Percentiles rank a stretch among this genome's conserved stretches.
These are phyloP conservation scores for Loripinus fragilis DNA, from an alignment of 2,888 invertebrate genomes.

Conservation along the genomic window DNA sequence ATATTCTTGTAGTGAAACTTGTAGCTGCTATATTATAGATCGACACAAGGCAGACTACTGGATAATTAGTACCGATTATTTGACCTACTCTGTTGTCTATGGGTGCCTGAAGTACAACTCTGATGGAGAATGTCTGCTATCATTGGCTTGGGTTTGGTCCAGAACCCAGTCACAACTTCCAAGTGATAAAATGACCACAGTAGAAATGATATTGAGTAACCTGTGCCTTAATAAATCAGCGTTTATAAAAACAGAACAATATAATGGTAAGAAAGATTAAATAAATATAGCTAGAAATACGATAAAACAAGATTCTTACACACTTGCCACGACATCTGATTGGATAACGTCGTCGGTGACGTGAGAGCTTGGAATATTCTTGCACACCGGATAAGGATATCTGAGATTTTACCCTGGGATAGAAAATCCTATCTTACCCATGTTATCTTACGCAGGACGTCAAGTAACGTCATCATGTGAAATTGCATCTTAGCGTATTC, in stretches of 20 bases:
- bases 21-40: neutral
- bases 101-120: neutral
- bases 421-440: no score
- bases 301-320: no score
- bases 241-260: constrained; percentile 1
- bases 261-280: neutral
- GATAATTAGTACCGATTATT: constrained; percentile 21
- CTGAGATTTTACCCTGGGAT: no score
- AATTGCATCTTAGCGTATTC: no score
- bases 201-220: neutral
- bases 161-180: neutral
- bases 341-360: no score
- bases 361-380: no score
- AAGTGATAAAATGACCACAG: neutral
- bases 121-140: neutral
- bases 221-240: neutral
- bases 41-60: neutral
- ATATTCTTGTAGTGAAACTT: no score
- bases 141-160: constrained; percentile 7
- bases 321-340: no score
- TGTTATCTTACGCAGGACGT: no score
- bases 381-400: no score
- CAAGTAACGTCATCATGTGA: no score
- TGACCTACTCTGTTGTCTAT: constrained; percentile 13
- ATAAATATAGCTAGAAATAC: no score